phyloP scores from a whole-genome alignment of 2,797 vertebrate species.

The Eremophila alpestris region DNA sequence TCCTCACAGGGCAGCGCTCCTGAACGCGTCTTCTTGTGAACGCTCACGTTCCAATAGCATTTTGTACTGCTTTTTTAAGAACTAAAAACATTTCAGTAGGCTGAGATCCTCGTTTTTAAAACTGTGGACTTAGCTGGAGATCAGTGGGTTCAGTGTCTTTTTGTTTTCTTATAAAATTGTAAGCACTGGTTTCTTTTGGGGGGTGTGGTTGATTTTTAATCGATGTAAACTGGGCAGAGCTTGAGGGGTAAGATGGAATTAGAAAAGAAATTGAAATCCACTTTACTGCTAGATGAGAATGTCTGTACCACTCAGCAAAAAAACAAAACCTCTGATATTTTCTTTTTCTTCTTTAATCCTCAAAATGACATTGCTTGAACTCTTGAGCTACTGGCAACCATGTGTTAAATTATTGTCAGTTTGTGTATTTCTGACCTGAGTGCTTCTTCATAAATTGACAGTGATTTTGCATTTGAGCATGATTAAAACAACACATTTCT shows the following conservation, averaged over 20 bases:
- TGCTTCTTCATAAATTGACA: not conserved
- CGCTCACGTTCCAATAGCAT: not conserved
- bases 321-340: not conserved
- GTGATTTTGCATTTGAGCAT: not conserved
- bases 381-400: not conserved
- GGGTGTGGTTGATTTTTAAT: not conserved
- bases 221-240: not conserved
- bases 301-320: not conserved
- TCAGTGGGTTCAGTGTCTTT: not conserved
- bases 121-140: not conserved
- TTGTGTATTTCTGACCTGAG: not conserved
- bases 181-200: not conserved
- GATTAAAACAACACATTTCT: not conserved
- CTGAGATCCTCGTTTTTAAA: not conserved
- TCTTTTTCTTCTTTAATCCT: not conserved
- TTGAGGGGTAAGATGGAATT: not conserved
- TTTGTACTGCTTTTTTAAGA: not conserved
- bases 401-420: not conserved
- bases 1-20: not conserved
- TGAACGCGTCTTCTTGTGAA: not conserved
- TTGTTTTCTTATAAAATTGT: not conserved
- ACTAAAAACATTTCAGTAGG: constrained; percentile 30
- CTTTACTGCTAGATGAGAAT: not conserved
- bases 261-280: not conserved
- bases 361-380: not conserved